These are phyloP conservation scores for Pluvialis apricaria DNA, from an alignment of 2,113 vertebrate genomes.

Conservation along the genomic window DNA sequence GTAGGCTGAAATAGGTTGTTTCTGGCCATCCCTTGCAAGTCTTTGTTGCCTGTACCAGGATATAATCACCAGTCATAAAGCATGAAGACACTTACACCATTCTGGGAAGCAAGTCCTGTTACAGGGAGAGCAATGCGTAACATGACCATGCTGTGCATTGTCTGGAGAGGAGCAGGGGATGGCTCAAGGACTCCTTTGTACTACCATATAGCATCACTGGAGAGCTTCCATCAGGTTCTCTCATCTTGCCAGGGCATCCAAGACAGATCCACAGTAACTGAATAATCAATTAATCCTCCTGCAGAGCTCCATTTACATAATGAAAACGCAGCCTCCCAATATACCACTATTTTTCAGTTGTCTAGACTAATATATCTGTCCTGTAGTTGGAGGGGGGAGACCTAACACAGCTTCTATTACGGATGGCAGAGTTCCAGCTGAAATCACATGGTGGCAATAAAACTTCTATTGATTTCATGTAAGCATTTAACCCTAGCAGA, in stretches of 20 bases:
- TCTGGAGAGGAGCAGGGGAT: not conserved
- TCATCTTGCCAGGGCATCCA: conserved; percentile 67
- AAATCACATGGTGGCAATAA: conserved; percentile 63
- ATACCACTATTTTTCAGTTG: conserved; percentile 71
- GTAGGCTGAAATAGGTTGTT: not conserved
- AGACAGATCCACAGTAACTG: conserved; percentile 70
- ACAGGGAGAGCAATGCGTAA: not conserved
- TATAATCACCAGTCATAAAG: not conserved
- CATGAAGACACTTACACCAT: not conserved
- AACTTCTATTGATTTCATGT: conserved; percentile 56
- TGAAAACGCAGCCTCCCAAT: conserved; percentile 68
- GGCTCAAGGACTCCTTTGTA: conserved; percentile 10
- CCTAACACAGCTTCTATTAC: conserved; percentile 69
- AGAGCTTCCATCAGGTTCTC: conserved; percentile 54
- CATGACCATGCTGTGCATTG: not conserved
- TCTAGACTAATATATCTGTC: conserved; percentile 77
- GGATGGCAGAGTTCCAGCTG: conserved; percentile 67
- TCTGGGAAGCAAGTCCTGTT: not conserved
- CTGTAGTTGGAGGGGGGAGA: conserved; percentile 59
- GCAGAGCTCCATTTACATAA: conserved; percentile 79
- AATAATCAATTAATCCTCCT: conserved; percentile 78
- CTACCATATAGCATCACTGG: conserved; percentile 36
- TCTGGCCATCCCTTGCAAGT: not conserved
- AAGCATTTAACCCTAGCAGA: conserved; percentile 66
- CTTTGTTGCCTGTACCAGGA: not conserved